These are phyloP conservation scores for Podilymbus podiceps DNA, from an alignment of 2,113 vertebrate species.

Conservation along the genomic window DNA sequence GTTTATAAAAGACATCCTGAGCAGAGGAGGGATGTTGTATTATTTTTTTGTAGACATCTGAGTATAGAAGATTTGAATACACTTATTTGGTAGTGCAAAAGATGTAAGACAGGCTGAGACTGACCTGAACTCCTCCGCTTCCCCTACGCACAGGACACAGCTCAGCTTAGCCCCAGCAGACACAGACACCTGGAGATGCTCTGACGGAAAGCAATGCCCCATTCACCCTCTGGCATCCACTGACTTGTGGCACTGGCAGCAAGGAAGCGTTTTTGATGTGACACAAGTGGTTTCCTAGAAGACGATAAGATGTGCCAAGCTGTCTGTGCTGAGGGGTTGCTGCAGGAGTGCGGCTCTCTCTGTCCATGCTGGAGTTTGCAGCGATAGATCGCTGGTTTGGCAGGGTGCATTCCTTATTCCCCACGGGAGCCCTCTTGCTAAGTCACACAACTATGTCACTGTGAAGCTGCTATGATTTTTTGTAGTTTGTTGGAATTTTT, in stretches of 20 bases:
- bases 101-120: neutral
- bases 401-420: neutral
- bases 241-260: neutral
- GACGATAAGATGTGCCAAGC: neutral
- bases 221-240: neutral
- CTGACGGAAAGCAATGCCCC: neutral
- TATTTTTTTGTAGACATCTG: neutral
- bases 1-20: neutral
- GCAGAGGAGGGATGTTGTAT: neutral
- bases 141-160: neutral
- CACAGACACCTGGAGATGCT: neutral
- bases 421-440: neutral
- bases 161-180: neutral
- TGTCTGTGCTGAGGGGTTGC: neutral
- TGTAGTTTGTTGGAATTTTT: neutral
- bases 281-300: neutral
- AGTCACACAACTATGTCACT: neutral
- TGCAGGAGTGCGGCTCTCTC: neutral
- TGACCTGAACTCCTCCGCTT: neutral
- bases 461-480: neutral
- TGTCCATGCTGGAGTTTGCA: neutral
- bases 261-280: neutral
- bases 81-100: neutral
- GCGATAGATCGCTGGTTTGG: neutral
- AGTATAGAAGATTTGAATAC: neutral